Evolutionary conservation across 2,888 invertebrate genomes (phyloP).

Genomic region (Luperina testacea): DNA sequence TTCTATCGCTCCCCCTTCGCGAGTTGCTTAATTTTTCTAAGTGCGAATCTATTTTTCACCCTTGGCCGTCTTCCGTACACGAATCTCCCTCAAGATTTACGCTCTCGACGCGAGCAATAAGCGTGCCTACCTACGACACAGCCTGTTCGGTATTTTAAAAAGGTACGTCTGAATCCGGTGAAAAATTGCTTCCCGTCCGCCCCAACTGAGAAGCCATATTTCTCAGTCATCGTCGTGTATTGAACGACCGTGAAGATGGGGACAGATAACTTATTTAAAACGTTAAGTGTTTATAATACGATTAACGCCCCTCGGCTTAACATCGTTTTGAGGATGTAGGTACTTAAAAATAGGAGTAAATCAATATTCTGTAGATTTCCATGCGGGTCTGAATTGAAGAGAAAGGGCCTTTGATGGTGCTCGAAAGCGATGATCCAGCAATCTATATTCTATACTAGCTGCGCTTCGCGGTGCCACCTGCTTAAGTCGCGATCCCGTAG

Average conservation of each 20-base stretch:
- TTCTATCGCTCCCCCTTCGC: constrained; percentile 65
- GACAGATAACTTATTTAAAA: constrained; percentile 83
- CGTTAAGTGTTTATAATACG: constrained; percentile 72
- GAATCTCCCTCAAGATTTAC: constrained; percentile 84
- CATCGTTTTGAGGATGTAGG: constrained; percentile 48
- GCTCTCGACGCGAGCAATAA: constrained; percentile 85
- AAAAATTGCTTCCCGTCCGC: constrained; percentile 85
- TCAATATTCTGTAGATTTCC: constrained; percentile 45
- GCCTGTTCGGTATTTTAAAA: constrained; percentile 87
- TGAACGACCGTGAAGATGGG: constrained; percentile 80
- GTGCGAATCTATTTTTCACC: constrained; percentile 86
- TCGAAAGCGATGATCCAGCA: constrained; percentile 23
- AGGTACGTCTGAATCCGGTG: constrained; percentile 85
- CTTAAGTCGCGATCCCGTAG: background rate
- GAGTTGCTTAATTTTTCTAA: constrained; percentile 85
- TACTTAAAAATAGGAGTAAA: constrained; percentile 37
- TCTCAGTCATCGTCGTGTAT: constrained; percentile 82
- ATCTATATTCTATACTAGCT: background rate
- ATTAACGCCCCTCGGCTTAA: constrained; percentile 56
- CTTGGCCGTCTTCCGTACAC: constrained; percentile 76
- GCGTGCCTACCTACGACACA: constrained; percentile 79
- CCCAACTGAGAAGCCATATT: constrained; percentile 80
- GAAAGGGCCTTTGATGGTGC: constrained; percentile 28
- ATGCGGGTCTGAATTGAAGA: constrained; percentile 28
- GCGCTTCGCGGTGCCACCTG: background rate